Evolutionary conservation across 2,113 vertebrate species (phyloP).

Genomic region (Cardinalis cardinalis): DNA sequence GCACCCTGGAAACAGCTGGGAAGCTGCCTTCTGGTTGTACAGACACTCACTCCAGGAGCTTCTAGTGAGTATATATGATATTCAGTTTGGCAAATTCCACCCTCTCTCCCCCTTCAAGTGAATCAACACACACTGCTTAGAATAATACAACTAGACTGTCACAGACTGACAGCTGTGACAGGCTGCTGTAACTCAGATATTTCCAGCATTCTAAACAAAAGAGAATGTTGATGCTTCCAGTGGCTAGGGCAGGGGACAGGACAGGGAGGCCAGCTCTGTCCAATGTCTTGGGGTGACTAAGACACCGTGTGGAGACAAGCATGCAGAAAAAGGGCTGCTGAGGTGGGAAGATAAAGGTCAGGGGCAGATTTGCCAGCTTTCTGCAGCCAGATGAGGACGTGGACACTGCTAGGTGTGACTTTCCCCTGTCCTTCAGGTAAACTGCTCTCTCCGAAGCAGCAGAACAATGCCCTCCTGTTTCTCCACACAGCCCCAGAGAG

Average conservation of each 20-base stretch:
- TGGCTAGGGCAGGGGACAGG: neutral
- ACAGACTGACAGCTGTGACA: neutral
- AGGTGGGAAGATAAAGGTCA: neutral
- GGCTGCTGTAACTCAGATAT: neutral
- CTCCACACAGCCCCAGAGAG: neutral
- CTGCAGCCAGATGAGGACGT: neutral
- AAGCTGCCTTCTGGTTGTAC: neutral
- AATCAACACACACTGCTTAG: neutral
- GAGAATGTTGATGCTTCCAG: neutral
- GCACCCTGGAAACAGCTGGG: neutral
- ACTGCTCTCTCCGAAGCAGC: neutral
- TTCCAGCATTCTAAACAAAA: neutral
- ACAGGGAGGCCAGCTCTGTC: neutral
- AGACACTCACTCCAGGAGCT: neutral
- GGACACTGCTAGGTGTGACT: neutral
- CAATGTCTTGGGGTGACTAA: neutral
- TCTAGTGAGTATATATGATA: neutral
- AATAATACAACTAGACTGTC: neutral
- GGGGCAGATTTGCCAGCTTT: neutral
- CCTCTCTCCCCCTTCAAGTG: neutral
- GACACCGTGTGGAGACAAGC: fast-evolving
- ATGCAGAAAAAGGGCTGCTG: neutral
- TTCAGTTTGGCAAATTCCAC: neutral
- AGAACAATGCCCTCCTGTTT: neutral
- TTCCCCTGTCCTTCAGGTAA: neutral